A percentile compares a stretch with the other conserved stretches of the same genome.
Conservation (phyloP, 1,140 invertebrate genomes). For the Papilio xuthus region DNA sequence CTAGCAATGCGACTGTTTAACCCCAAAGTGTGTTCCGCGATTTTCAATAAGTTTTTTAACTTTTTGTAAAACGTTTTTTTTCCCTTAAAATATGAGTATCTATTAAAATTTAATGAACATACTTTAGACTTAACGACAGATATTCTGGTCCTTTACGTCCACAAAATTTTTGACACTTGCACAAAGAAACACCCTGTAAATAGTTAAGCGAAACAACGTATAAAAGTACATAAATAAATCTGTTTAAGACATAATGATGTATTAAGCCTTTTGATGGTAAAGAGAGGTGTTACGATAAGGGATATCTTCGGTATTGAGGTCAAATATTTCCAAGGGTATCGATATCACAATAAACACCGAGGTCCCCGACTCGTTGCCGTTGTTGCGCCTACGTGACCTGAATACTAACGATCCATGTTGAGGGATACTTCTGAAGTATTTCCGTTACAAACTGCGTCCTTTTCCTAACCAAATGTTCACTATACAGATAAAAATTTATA, state of each 20-base stretch:
- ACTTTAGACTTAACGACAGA: too few species aligned
- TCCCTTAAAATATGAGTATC: too few species aligned
- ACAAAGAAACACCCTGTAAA: too few species aligned
- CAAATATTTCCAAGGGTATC: constrained; percentile 69
- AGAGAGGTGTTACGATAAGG: not conserved
- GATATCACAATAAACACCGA: constrained; percentile 76
- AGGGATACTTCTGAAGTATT: constrained; percentile 75
- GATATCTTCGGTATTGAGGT: constrained; percentile 50
- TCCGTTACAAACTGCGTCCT: constrained; percentile 72
- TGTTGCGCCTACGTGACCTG: constrained; percentile 72
- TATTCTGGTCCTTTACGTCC: too few species aligned
- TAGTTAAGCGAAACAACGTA: too few species aligned
- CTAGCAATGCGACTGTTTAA: too few species aligned
- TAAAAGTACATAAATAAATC: not conserved
- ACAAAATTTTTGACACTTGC: too few species aligned
- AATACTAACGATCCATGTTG: constrained; percentile 64
- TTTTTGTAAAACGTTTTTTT: too few species aligned
- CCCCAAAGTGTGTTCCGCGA: too few species aligned
- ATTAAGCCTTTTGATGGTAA: not conserved
- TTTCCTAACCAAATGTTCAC: constrained; percentile 69
- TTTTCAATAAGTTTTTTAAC: too few species aligned
- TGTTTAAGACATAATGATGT: not conserved
- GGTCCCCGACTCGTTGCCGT: constrained; percentile 67
- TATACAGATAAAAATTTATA: constrained; percentile 74
- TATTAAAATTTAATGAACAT: too few species aligned